A percentile compares a stretch with the other conserved stretches of the same genome.
Conservation (phyloP, 2,888 invertebrate genomes). For the Exephanes ischioxanthus region DNA sequence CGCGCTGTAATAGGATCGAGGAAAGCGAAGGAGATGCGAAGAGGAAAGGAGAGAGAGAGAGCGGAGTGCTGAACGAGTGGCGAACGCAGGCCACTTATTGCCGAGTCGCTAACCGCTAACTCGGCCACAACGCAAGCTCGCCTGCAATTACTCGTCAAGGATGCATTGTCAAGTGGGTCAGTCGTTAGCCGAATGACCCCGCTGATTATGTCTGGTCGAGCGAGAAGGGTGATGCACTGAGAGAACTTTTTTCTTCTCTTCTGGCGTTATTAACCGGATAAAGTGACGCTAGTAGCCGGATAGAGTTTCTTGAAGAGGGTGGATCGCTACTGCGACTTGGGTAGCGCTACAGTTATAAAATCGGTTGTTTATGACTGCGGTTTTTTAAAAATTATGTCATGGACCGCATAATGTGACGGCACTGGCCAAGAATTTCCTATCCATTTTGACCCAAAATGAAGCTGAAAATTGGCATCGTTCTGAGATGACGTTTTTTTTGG, state of each 20-base stretch:
- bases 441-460: no score
- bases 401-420: no score
- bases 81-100: constrained; percentile 32
- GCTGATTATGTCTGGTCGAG: constrained; percentile 24
- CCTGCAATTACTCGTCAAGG: constrained; percentile 28
- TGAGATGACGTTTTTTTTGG: no score
- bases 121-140: constrained; percentile 17
- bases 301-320: neutral
- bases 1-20: neutral
- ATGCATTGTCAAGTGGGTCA: constrained; percentile 33
- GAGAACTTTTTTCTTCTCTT: neutral
- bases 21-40: neutral
- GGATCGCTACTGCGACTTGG: no score
- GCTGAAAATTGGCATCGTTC: no score
- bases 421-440: no score
- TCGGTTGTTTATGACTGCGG: no score
- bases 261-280: constrained; percentile 2
- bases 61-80: neutral
- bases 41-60: neutral
- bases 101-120: constrained; percentile 31
- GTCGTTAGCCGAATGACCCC: constrained; percentile 16
- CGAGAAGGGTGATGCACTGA: neutral
- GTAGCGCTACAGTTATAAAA: no score
- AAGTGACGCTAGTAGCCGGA: neutral
- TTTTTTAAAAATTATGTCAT: no score